Base-by-base conservation (phyloP, 2,113 vertebrate genomes). In the Psettodes erumei region DNA sequence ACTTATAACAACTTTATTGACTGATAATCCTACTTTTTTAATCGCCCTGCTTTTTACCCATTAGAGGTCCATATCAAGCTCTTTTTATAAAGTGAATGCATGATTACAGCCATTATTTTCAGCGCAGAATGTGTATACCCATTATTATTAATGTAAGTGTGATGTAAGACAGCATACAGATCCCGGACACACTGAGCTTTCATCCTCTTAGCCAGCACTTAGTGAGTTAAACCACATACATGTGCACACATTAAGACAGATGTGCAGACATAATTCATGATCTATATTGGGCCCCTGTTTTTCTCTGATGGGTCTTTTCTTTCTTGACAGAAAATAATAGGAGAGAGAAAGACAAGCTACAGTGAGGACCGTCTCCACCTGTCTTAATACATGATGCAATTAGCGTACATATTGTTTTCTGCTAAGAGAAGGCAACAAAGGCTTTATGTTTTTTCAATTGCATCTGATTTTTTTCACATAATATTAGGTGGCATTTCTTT, bases 201-300 rank as follows among this genome's bases (percentile, higher is more conserved):
- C 75, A 87, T 90, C 85, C 77, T 80, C 69, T 87, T 82, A 69
- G 69, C 42, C 56, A 45, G 79, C 77, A 88, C 84, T 84, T 32
- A 75, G 45, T 73, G 63, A 68, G 13, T 42, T 33, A 59, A 66
- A 59, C 42, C 71, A 70, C 37, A 11, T 11, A 72, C 5, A 71
- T 66, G 28, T 55, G 6, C 43, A 53, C 48, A 37, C 25, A 19
- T 30, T 19, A 38, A 45, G 16, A 59, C 19, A 55, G 42, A 63
- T 37, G 38, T 60, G 12, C 8, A n/a, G 33, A 40, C 38, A 51
- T 71, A 81, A 71, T 58, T 84, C 69, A 65, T 40, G 48, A 40
- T 75, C 72, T 55, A 54, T 3, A 16, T 55, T 42, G 64, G 0
- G 19, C 25, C 21, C 28, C 16, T 10, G 23, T 4, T 40, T 23